phyloP scores from a whole-genome alignment of 2,888 invertebrate genomes.

The Atrina japonica region DNA sequence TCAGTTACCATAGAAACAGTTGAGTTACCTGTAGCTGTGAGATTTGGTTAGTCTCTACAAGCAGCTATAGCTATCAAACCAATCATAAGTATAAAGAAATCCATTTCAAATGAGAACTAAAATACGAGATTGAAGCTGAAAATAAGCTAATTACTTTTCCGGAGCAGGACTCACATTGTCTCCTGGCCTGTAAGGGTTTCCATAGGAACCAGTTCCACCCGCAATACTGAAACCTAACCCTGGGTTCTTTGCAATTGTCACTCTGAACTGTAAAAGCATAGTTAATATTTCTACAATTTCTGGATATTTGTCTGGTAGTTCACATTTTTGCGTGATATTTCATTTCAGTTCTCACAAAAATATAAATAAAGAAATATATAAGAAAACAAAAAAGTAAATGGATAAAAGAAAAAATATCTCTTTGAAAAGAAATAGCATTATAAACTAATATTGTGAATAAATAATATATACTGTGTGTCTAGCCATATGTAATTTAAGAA shows the following conservation, averaged over 20 bases:
- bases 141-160: slow-evolving; percentile 57
- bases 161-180: slow-evolving; percentile 67
- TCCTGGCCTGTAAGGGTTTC: slow-evolving; percentile 78
- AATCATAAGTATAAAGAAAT: too few species aligned
- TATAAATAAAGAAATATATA: too few species aligned
- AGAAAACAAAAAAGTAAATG: too few species aligned
- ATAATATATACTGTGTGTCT: too few species aligned
- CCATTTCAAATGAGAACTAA: neutral
- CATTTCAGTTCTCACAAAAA: too few species aligned
- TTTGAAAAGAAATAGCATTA: too few species aligned
- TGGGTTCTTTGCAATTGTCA: slow-evolving; percentile 83
- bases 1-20: neutral
- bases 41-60: neutral
- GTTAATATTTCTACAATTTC: neutral
- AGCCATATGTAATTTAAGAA: too few species aligned
- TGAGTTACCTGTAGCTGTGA: neutral
- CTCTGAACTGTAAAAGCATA: slow-evolving; percentile 75
- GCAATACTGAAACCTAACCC: slow-evolving; percentile 84
- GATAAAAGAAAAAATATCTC: too few species aligned
- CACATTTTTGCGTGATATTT: too few species aligned
- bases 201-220: slow-evolving; percentile 80
- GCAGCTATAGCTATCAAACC: too few species aligned
- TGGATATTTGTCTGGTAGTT: neutral
- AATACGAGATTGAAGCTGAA: neutral
- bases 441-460: too few species aligned